Evolutionary conservation across 2,113 vertebrate genomes (phyloP), one percentile per base, ranked within the genome.

Genomic region (Phoxinus phoxinus): DNA sequence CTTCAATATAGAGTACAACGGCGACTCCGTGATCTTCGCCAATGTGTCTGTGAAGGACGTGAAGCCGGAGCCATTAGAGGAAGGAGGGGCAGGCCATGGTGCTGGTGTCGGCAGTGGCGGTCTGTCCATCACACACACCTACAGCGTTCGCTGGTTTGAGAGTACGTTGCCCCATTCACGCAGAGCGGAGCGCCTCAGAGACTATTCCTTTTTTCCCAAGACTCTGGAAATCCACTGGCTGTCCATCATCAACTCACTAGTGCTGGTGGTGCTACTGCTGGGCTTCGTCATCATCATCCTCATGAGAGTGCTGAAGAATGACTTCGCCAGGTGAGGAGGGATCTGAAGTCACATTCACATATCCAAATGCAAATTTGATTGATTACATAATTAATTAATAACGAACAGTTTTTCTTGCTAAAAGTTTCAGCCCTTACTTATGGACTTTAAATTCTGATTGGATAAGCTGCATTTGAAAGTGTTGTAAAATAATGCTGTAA

Each of bases 261-360:
- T 97, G 90, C 94, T 98, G 90, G 97, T 98, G 85, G 96, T 97
- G 86, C 93, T 98, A 63, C 94, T 97, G 81, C 94, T 97, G 85
- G 97, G 97, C 86, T 98, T 98, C 58, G 97, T 98, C 90, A 96
- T 97, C 86, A 97, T 98, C 91, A 97, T 98, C 91, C 96, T 98
- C 61, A 97, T 98, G 97, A 94, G 97, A 25, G 97, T 98, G 23
- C 95, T 97, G 12, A 96, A 96, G 89, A 97, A 96, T 35, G 97
- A 98, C 90, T 95, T 97, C 76, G 97, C 97, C 84, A 95, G 97
- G 95, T 95, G 7, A 82, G 27, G 13, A 21, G 46, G 6, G 12
- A 1, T 27, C 17, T 17, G 1, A 37, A 1, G 44, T 73, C 19
- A 30, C 56, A 15, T 69, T 23, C 53, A 56, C 53, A 56, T 21